phyloP scores from a whole-genome alignment of 2,797 vertebrate genomes.

The Parauchenoglanis ngamensis region DNA sequence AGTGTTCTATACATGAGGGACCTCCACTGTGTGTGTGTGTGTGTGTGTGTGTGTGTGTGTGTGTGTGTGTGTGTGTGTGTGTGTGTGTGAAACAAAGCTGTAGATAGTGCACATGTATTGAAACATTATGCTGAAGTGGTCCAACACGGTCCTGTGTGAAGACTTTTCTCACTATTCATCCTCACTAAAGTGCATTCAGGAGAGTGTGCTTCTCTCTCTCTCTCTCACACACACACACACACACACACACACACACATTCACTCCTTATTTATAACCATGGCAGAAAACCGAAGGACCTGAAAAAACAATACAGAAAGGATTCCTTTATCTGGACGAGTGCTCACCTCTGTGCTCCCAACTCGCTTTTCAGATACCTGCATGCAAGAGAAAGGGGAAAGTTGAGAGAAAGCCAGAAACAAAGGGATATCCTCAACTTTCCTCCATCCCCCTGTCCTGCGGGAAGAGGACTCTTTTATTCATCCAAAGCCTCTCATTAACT shows the following conservation, averaged over 20 bases:
- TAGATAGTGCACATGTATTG: slow-evolving; percentile 39
- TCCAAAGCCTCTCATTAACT: slow-evolving; percentile 96
- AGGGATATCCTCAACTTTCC: slow-evolving; percentile 81
- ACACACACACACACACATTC: slow-evolving; percentile 20
- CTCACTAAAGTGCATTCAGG: slow-evolving; percentile 79
- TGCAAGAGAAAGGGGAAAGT: slow-evolving; percentile 70
- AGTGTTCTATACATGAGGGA: slow-evolving; percentile 16
- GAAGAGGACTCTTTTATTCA: slow-evolving; percentile 77
- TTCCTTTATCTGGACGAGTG: slow-evolving; percentile 80
- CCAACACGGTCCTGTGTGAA: slow-evolving; percentile 71
- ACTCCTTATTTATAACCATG: slow-evolving; percentile 80
- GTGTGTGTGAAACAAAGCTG: not conserved
- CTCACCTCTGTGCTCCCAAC: slow-evolving; percentile 69
- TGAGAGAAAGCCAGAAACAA: slow-evolving; percentile 70
- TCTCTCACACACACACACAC: not conserved
- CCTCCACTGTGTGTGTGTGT: not conserved
- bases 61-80: slow-evolving; percentile 12
- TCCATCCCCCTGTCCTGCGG: slow-evolving; percentile 63
- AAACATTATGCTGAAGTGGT: slow-evolving; percentile 65
- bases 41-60: slow-evolving; percentile 14
- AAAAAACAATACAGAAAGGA: slow-evolving; percentile 75
- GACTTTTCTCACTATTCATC: slow-evolving; percentile 74
- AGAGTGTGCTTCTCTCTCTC: slow-evolving; percentile 67
- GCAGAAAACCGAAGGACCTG: slow-evolving; percentile 71
- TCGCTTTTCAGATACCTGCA: slow-evolving; percentile 82